phyloP scores from a whole-genome alignment of 2,113 vertebrate species.

The Arenaria interpres region DNA sequence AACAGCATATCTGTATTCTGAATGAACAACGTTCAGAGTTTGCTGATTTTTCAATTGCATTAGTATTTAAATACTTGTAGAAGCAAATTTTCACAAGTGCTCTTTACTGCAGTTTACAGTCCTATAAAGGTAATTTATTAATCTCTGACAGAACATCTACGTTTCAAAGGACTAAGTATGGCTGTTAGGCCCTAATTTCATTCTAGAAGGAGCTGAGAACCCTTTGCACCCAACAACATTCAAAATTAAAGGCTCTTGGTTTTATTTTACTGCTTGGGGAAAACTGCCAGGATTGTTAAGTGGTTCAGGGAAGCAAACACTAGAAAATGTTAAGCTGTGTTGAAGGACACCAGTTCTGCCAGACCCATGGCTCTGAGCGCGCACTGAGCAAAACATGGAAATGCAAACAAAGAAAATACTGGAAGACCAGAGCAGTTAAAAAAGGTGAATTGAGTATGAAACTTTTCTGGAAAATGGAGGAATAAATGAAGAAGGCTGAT shows the following conservation, averaged over 20 bases:
- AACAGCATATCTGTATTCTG: neutral
- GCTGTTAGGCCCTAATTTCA: neutral
- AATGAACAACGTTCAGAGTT: neutral
- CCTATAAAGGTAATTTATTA: neutral
- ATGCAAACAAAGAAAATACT: neutral
- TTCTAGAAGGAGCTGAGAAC: neutral
- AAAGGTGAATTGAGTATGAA: neutral
- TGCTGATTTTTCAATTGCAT: neutral
- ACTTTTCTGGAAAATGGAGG: neutral
- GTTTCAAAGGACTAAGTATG: neutral
- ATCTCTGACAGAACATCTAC: neutral
- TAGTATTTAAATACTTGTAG: neutral
- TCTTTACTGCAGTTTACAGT: neutral
- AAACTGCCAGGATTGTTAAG: neutral
- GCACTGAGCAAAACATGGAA: neutral
- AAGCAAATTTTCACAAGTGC: neutral
- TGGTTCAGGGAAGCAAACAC: neutral
- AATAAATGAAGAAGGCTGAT: neutral
- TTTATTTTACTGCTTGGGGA: neutral
- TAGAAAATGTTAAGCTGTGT: neutral
- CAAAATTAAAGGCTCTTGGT: neutral
- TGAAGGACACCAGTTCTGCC: neutral
- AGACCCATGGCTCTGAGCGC: neutral
- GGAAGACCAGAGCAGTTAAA: neutral
- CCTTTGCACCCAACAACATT: neutral